These are phyloP conservation scores for Dryoscopus gambensis DNA, from an alignment of 2,113 vertebrate genomes.

Conservation along the genomic window DNA sequence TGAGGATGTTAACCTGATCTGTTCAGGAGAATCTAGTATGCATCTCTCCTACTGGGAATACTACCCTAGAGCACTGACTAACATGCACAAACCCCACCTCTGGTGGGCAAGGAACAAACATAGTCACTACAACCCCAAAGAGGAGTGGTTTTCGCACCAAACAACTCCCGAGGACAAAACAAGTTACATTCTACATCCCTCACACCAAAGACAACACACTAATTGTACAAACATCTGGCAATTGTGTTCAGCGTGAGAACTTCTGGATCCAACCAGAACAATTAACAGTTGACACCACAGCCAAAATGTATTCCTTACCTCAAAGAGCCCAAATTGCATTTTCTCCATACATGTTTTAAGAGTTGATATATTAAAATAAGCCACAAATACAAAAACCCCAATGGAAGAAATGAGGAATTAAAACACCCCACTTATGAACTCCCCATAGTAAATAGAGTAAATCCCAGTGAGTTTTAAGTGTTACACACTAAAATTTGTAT, in stretches of 20 bases:
- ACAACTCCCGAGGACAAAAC: background rate
- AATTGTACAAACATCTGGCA: background rate
- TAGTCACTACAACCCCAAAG: background rate
- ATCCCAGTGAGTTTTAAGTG: background rate
- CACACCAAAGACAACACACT: background rate
- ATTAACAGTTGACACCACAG: background rate
- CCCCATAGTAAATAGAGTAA: background rate
- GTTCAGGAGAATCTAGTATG: background rate
- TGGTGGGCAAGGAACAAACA: background rate
- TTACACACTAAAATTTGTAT: background rate
- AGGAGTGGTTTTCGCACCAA: fast-evolving
- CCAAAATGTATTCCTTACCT: background rate
- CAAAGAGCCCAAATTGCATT: background rate
- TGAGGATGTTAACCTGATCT: background rate
- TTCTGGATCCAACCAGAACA: background rate
- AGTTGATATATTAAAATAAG: background rate
- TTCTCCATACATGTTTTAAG: background rate
- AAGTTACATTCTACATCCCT: background rate
- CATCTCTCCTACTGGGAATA: background rate
- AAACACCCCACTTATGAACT: background rate
- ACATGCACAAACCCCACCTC: background rate
- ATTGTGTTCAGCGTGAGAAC: fast-evolving
- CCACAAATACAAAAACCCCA: background rate
- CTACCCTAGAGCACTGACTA: background rate
- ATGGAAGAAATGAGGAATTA: background rate